Conservation (phyloP, 2,888 invertebrate species). For the Galeruca laticollis region DNA sequence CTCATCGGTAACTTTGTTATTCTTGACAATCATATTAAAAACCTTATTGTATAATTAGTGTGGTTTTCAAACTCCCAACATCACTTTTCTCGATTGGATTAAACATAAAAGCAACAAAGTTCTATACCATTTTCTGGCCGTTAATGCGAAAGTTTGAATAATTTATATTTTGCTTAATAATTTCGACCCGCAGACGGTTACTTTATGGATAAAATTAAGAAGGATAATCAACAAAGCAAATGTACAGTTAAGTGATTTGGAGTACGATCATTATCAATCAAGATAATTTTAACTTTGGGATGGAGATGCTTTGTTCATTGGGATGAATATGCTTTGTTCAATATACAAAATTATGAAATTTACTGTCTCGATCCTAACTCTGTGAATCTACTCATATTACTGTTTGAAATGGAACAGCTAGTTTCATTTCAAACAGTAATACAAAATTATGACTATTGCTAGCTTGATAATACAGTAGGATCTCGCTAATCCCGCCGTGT, state of each 20-base stretch:
- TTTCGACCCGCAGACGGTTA: not conserved
- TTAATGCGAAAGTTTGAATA: conserved; percentile 4
- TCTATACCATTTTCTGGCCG: not conserved
- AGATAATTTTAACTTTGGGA: not conserved
- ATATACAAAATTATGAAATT: no score
- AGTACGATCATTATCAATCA: not conserved
- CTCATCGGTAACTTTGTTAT: no score
- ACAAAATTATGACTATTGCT: no score
- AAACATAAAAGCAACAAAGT: conserved; percentile 1
- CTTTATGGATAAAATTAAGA: not conserved
- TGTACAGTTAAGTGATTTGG: not conserved
- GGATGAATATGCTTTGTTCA: no score
- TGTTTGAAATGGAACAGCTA: no score
- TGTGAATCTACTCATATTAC: no score
- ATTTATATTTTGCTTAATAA: conserved; percentile 5
- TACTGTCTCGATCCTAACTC: no score
- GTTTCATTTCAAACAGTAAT: no score
- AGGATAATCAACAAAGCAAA: not conserved
- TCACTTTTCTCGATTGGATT: not conserved
- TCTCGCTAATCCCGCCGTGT: no score
- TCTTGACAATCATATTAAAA: not conserved
- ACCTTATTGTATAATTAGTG: no score
- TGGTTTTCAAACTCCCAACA: not conserved
- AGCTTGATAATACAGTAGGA: no score
- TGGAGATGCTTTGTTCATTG: no score